These are phyloP conservation scores for Campaea margaritaria DNA, from an alignment of 2,888 invertebrate genomes.

Conservation along the genomic window DNA sequence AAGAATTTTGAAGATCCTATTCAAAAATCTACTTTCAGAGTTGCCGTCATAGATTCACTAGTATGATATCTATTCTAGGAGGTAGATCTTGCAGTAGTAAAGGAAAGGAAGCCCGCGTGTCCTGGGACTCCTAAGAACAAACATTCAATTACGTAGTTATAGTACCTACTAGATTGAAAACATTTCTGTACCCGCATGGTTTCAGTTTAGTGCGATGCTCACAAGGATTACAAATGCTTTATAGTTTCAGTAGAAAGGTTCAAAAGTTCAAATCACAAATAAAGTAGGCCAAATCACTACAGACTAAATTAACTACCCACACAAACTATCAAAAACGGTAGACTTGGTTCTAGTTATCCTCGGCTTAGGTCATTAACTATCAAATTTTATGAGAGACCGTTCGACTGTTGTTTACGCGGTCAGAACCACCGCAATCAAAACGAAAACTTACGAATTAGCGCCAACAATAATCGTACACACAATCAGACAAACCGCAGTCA, in stretches of 20 bases:
- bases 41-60: no score
- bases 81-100: background rate
- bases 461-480: constrained; percentile 63
- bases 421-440: constrained; percentile 46
- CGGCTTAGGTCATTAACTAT: constrained; percentile 52
- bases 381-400: constrained; percentile 60
- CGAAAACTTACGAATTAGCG: constrained; percentile 47
- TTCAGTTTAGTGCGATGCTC: no score
- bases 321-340: constrained; percentile 51
- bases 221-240: no score
- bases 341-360: constrained; percentile 32
- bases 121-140: background rate
- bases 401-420: constrained; percentile 55
- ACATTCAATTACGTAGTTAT: background rate
- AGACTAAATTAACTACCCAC: constrained; percentile 55
- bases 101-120: background rate
- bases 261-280: background rate
- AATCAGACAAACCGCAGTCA: constrained; percentile 67
- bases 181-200: background rate
- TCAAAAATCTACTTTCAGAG: no score
- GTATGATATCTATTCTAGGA: no score
- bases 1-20: no score
- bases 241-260: background rate
- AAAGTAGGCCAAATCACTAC: constrained; percentile 35
- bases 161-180: no score